phyloP scores from a whole-genome alignment of 2,113 vertebrate genomes.

The Chroicocephalus ridibundus region DNA sequence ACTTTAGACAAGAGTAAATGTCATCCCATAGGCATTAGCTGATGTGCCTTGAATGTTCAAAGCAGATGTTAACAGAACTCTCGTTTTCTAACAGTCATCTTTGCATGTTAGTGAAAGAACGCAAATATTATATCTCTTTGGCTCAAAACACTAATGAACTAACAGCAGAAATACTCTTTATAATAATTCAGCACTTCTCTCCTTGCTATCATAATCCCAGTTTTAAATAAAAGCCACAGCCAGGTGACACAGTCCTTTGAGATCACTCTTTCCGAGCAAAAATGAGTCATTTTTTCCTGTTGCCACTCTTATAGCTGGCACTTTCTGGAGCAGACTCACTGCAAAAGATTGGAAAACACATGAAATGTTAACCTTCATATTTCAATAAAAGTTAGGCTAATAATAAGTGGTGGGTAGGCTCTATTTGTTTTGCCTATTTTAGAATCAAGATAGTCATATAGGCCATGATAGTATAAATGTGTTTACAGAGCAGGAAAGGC shows the following conservation, averaged over 20 bases:
- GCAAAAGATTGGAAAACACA: neutral
- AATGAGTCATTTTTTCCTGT: neutral
- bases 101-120: neutral
- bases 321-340: neutral
- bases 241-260: neutral
- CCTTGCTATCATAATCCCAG: neutral
- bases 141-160: neutral
- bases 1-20: neutral
- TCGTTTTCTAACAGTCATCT: neutral
- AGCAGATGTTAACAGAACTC: neutral
- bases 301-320: neutral
- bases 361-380: neutral
- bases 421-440: neutral
- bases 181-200: neutral
- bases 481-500: neutral
- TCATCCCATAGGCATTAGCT: neutral
- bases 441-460: neutral
- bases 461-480: neutral
- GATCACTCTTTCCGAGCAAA: neutral
- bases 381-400: neutral
- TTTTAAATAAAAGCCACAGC: neutral
- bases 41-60: neutral
- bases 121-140: neutral
- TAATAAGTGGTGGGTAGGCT: neutral
- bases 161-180: neutral